A percentile compares a stretch with the other conserved stretches of the same genome.
Evolutionary conservation across 2,113 vertebrate species (phyloP).

Genomic region (Illadopsis cleaveri): DNA sequence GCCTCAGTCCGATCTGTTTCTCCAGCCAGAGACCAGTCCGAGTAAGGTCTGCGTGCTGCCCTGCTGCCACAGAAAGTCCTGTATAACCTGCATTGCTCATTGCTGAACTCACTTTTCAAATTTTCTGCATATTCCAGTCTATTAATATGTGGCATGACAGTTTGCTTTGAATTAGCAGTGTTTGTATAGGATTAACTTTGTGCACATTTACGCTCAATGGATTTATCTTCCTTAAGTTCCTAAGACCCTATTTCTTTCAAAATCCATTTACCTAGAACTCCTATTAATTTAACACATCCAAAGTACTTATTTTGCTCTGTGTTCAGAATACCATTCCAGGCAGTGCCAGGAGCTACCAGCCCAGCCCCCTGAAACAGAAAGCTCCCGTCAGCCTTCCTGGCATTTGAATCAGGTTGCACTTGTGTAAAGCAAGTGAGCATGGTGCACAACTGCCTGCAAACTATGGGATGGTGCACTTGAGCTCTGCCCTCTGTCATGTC

Average conservation of each 20-base stretch:
- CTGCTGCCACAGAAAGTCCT: not conserved
- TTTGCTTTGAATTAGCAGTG: not conserved
- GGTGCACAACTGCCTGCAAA: not conserved
- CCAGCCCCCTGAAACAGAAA: not conserved
- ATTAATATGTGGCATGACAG: not conserved
- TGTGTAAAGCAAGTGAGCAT: accelerated
- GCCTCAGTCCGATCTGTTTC: not conserved
- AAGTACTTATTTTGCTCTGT: not conserved
- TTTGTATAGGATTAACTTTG: not conserved
- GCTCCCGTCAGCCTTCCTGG: not conserved
- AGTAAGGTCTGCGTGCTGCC: not conserved
- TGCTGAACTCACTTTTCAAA: not conserved
- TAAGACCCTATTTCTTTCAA: not conserved
- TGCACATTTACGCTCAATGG: not conserved
- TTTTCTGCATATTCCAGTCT: not conserved
- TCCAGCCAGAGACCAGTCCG: not conserved
- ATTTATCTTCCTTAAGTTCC: not conserved
- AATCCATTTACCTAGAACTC: not conserved
- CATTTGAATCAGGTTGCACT: not conserved
- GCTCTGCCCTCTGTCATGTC: not conserved
- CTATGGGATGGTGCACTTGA: not conserved
- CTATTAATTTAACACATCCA: not conserved
- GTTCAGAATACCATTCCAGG: not conserved
- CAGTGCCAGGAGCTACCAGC: not conserved
- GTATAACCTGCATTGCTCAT: not conserved